Evolutionary conservation across 35 echinoderm and acorn worm genomes (phyloP).

Genomic region (Acanthaster planci): DNA sequence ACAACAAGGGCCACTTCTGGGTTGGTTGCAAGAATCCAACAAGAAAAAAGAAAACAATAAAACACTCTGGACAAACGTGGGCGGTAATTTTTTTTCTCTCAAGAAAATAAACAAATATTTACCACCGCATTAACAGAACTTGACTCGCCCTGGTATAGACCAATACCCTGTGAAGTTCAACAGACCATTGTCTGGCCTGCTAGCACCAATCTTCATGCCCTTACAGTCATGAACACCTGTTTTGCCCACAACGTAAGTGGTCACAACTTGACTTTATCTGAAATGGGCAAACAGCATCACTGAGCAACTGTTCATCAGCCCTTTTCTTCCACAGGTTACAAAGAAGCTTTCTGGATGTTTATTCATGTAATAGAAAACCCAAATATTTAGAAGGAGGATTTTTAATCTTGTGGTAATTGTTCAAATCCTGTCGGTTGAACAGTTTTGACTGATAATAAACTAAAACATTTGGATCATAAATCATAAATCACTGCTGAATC

Average conservation of each 20-base stretch:
- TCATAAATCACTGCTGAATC: too few species aligned
- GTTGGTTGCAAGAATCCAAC: background rate
- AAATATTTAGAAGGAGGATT: slow-evolving; percentile 16
- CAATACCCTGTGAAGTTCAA: slow-evolving; percentile 1
- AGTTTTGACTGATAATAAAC: too few species aligned
- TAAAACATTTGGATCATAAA: too few species aligned
- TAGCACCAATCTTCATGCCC: background rate
- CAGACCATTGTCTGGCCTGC: background rate
- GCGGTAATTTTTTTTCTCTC: background rate
- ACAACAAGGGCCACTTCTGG: background rate
- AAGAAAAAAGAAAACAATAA: background rate
- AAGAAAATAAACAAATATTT: background rate
- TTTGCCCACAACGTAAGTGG: background rate
- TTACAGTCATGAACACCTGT: background rate
- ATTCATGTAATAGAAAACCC: slow-evolving; percentile 12
- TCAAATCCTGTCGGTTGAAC: background rate
- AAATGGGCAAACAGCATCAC: background rate
- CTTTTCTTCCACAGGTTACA: background rate
- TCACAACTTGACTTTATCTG: background rate
- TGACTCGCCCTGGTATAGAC: background rate
- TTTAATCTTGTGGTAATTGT: background rate
- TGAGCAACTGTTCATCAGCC: background rate
- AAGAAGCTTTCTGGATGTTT: background rate
- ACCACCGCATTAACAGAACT: background rate
- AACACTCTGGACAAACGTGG: background rate